Evolutionary conservation across 2,113 vertebrate genomes (phyloP), one percentile per base, ranked within the genome.

Genomic region (Toxotes jaculatrix): DNA sequence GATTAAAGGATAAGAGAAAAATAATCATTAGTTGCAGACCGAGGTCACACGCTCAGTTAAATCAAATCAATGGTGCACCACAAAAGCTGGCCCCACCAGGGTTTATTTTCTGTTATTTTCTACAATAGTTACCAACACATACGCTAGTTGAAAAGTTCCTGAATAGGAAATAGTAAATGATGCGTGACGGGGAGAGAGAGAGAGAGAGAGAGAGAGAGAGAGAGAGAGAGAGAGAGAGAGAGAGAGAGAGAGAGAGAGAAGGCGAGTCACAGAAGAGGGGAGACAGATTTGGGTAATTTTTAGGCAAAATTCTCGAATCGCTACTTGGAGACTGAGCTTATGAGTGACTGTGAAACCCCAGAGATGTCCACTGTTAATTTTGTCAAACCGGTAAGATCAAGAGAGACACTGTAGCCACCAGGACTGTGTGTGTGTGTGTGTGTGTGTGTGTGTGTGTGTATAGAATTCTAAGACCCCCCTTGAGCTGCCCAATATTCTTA

Each of bases 401-500:
- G 71, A 67, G 55, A 88, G 82, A 77, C 62, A 70, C 60, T 61
- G 21, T 2, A 47, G 56, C 64, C 19, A 70, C 43, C 71, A 59
- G 51, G 67, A 67, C 17, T 1, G 7, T 69, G 73, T 27, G 38
- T 66, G 14, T 68, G 4, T 53, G 31, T 51, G n/a, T 19, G 40
- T 38, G 17, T 62, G 63, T 47, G 16, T 55, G 36, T 56, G 34
- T 70, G 38, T 47, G 27, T 73, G 69, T 43, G 73, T 23, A 47
- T 31, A 4, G 31, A 75, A 73, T 72, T 80, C 19, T 47, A 40
- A 78, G 56, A 77, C 77, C 72, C 42, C 77, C 81, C 47, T 68
- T 80, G 70, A 83, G 78, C 82, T 80, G 72, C 76, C 66, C 82
- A 59, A 62, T 79, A 85, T 85, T 90, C 69, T 80, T 87, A 86